Percentiles rank a stretch among this genome's conserved stretches.
These are phyloP conservation scores for Epinotia ramella DNA, from an alignment of 2,888 invertebrate species.

Conservation along the genomic window DNA sequence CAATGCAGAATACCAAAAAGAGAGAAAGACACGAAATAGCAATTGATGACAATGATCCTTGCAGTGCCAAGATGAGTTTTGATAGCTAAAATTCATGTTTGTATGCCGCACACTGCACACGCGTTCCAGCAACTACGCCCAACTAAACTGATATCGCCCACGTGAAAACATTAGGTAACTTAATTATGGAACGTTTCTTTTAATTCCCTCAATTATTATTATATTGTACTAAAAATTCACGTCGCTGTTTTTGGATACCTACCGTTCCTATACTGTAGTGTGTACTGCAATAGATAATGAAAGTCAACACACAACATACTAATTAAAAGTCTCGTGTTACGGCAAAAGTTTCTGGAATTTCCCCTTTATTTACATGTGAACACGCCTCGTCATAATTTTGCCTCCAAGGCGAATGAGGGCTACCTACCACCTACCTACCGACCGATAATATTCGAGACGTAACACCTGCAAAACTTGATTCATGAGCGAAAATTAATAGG, in stretches of 20 bases:
- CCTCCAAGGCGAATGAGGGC: conserved; percentile 18
- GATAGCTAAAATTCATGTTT: neutral
- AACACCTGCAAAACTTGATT: conserved; percentile 37
- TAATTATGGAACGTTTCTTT: neutral
- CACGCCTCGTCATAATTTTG: conserved; percentile 12
- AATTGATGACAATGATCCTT: neutral
- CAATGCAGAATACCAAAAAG: too few relatives aligned
- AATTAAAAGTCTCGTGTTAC: neutral
- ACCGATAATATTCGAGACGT: conserved; percentile 15
- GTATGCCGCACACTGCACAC: too few relatives aligned
- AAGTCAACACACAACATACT: neutral
- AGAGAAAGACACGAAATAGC: too few relatives aligned
- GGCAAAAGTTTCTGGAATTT: neutral
- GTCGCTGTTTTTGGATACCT: too few relatives aligned
- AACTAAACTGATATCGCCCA: neutral
- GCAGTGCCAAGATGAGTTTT: neutral
- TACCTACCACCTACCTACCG: neutral
- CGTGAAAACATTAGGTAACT: too few relatives aligned
- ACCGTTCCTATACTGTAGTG: neutral
- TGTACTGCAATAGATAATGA: neutral
- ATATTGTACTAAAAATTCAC: neutral
- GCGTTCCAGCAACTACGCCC: too few relatives aligned
- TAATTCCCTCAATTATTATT: neutral
- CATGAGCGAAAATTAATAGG: conserved; percentile 35
- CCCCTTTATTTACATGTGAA: neutral